A percentile compares a stretch with the other conserved stretches of the same genome.
Conservation (phyloP, 2,797 vertebrate genomes). For the Pseudotriccus pelzelni region DNA sequence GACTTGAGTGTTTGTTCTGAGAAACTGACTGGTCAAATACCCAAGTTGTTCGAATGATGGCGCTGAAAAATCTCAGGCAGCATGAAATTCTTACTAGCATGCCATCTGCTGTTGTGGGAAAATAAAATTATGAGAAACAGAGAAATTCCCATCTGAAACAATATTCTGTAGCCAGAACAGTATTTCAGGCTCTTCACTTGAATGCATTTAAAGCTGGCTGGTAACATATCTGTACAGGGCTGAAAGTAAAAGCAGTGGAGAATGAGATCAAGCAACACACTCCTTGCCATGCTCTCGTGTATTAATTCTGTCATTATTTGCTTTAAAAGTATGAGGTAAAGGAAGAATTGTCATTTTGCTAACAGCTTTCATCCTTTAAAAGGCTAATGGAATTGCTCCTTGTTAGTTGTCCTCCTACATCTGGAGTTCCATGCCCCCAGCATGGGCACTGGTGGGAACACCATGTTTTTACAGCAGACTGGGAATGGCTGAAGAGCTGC, state of each 20-base stretch:
- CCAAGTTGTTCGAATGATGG: background rate
- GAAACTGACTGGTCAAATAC: background rate
- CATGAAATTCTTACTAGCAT: background rate
- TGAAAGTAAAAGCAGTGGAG: background rate
- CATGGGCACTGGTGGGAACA: background rate
- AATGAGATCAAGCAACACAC: background rate
- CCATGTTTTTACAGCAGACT: background rate
- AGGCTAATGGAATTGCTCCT: background rate
- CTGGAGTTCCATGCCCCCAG: background rate
- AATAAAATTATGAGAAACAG: background rate
- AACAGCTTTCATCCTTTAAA: background rate
- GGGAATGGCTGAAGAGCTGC: background rate
- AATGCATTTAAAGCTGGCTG: background rate
- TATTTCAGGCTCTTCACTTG: background rate
- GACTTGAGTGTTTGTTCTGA: background rate
- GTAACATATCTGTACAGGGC: background rate
- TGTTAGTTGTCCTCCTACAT: background rate
- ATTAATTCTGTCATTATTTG: background rate
- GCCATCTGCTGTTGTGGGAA: background rate
- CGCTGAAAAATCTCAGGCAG: background rate
- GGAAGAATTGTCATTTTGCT: background rate
- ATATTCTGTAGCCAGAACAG: background rate
- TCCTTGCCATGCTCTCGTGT: background rate
- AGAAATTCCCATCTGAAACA: background rate
- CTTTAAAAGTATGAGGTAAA: background rate